phyloP scores from a whole-genome alignment of 2,113 vertebrate species.

The Neoarius graeffei region DNA sequence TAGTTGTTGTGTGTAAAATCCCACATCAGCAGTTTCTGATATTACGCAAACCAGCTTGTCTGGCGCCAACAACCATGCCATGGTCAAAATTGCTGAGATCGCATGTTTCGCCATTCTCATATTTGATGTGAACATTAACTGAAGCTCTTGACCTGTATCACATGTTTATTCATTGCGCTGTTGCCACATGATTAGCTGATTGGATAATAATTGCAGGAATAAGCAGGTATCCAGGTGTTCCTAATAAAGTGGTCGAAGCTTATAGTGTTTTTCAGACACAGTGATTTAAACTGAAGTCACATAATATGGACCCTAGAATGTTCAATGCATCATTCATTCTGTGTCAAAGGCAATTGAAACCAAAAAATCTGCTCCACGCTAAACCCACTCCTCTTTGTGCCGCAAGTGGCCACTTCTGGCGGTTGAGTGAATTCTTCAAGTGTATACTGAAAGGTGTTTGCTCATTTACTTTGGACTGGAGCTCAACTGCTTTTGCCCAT shows the following conservation, averaged over 20 bases:
- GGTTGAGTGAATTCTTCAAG: background rate
- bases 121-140: background rate
- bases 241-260: background rate
- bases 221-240: background rate
- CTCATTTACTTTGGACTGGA: background rate
- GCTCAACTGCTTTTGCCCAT: background rate
- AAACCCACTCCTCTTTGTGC: background rate
- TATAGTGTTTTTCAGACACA: background rate
- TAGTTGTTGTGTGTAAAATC: background rate
- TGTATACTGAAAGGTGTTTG: background rate
- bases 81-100: background rate
- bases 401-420: background rate
- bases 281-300: background rate
- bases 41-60: constrained; percentile 5
- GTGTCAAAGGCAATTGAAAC: background rate
- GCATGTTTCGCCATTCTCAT: background rate
- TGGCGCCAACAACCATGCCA: background rate
- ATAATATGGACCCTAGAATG: background rate
- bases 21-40: constrained; percentile 3
- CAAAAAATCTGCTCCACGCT: background rate
- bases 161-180: background rate
- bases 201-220: background rate
- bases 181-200: background rate
- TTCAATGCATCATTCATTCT: background rate
- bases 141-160: background rate